These are phyloP conservation scores for Achroia grisella DNA, from an alignment of 1,140 invertebrate species.

Conservation along the genomic window DNA sequence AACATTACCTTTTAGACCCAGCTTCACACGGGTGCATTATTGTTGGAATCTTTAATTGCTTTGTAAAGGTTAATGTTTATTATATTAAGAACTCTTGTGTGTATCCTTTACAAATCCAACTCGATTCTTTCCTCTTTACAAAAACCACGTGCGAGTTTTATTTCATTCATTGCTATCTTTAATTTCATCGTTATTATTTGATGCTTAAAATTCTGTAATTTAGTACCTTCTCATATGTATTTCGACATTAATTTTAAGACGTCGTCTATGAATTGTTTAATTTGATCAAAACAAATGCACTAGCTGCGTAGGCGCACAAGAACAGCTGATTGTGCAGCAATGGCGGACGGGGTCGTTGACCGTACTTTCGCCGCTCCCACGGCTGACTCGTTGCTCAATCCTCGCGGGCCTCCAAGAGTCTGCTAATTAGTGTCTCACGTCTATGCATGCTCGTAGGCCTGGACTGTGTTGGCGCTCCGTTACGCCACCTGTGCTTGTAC, in stretches of 20 bases:
- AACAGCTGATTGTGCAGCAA: slow-evolving; percentile 59
- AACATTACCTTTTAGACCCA: too few species aligned
- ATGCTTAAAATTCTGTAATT: slow-evolving; percentile 13
- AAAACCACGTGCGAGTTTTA: too few species aligned
- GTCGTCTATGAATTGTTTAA: slow-evolving; percentile 7
- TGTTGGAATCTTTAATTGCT: too few species aligned
- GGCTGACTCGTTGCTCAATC: slow-evolving; percentile 39
- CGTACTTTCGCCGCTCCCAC: slow-evolving; percentile 65
- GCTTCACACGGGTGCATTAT: too few species aligned
- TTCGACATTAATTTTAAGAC: neutral
- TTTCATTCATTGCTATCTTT: too few species aligned
- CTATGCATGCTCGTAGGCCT: slow-evolving; percentile 1
- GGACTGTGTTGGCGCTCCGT: neutral
- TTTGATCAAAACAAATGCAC: neutral
- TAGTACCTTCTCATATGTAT: neutral
- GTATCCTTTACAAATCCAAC: too few species aligned
- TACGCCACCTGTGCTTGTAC: slow-evolving; percentile 2
- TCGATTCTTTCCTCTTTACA: too few species aligned
- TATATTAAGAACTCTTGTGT: too few species aligned
- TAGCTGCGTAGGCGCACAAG: slow-evolving; percentile 19
- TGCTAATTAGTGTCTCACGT: slow-evolving; percentile 11
- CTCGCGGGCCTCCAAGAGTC: slow-evolving; percentile 14
- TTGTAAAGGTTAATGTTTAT: too few species aligned
- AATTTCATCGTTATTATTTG: too few species aligned
- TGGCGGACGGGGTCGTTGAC: slow-evolving; percentile 53